Conservation (phyloP, 2,888 invertebrate genomes). For the Metallyticus violacea region DNA sequence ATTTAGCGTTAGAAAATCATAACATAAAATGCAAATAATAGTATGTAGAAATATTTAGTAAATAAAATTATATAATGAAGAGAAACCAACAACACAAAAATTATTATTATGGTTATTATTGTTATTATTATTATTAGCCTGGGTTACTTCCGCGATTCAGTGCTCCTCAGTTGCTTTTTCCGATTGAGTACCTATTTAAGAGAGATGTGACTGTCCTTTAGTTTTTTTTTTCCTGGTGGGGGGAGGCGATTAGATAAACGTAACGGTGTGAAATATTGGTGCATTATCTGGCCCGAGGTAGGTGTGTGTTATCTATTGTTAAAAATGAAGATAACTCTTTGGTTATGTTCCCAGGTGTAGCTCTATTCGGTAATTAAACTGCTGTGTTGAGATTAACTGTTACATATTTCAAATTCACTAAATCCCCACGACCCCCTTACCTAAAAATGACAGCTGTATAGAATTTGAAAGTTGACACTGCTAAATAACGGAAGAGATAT, state of each 20-base stretch:
- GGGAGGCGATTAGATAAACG: conserved; percentile 1
- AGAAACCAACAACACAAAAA: no score
- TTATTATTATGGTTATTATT: no score
- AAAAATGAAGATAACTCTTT: background rate
- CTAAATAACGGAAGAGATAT: no score
- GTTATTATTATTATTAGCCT: no score
- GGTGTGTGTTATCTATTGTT: background rate
- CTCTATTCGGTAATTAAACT: background rate
- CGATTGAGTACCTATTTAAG: background rate
- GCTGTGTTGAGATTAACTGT: background rate
- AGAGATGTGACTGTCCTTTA: background rate
- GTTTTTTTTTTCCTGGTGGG: background rate
- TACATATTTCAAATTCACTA: background rate
- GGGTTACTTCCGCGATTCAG: no score
- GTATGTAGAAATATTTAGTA: no score
- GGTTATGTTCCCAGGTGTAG: background rate
- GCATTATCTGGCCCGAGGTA: background rate
- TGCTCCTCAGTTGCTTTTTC: no score
- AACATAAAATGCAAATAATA: no score
- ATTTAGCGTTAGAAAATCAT: no score
- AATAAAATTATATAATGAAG: no score
- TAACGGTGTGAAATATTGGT: background rate
- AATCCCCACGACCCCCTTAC: no score
- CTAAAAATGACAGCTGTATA: background rate
- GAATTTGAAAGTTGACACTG: no score